Evolutionary conservation across 1,140 invertebrate genomes (phyloP), one percentile per base, ranked within the genome.

Genomic region (Drosophila mayri): DNA sequence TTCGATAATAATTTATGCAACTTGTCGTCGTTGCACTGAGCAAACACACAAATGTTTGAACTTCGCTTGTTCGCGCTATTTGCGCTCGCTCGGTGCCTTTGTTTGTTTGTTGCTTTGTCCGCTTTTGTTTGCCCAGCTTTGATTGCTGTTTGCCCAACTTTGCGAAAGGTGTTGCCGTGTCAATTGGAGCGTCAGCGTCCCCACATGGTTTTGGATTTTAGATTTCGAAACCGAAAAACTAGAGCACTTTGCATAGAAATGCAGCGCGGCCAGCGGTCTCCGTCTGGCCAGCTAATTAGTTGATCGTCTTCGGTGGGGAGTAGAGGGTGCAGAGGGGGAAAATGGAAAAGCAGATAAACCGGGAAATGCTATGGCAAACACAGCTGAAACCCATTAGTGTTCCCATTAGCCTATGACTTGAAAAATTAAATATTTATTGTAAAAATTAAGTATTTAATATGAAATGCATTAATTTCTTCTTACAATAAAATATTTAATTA

Each of bases 1-100:
- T 67, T 86, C 75, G 82, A 80, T 84, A 74, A 77, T 84, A 70
- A 84, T 87, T 83, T 80, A 77, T 88, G 80, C 79, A 87, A 87
- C 61, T 77, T 87, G 76, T 73, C 54, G 73, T 47, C 70, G 64
- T 30, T 75, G 62, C 65, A 76, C 71, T 79, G 30, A 54, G 70
- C 68, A 86, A 55, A 55, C 52, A 55, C 52, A 55, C 52, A 55
- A 86, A 86, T 85, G 82, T 86, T 85, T 85, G 37, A 75, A 62
- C 57, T 78, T 38, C 40, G 54, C 46, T 49, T 72, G 58, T 47
- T 65, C 38, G 64, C 52, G 14, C 20, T 68, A 35, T 65, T 66
- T 63, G 57, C 65, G 46, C 55, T 73, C 44, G 40, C 43, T 75
- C 65, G 72, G 52, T 54, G 44, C 41, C 57, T 54, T 75, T 84